A percentile compares a stretch with the other conserved stretches of the same genome.
phyloP scores from a whole-genome alignment of 92 coral and sea anemone species.

The Epizoanthus scotinus region DNA sequence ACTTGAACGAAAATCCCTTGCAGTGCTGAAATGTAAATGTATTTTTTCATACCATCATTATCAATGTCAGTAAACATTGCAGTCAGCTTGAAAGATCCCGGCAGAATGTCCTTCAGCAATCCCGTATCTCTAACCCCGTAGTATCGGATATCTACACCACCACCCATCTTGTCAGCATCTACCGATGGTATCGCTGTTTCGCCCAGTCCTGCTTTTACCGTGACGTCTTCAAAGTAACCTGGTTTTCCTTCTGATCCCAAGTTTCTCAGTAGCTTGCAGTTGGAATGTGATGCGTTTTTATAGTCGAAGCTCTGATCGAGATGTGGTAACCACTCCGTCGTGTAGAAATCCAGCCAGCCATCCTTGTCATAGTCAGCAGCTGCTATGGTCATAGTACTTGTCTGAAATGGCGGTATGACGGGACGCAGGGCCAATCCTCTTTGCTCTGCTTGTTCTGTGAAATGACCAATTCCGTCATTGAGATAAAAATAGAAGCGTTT shows the following conservation, averaged over 20 bases:
- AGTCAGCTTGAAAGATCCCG: slow-evolving; percentile 85
- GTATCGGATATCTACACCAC: slow-evolving; percentile 84
- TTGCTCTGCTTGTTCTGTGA: slow-evolving; percentile 85
- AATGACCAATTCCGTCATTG: slow-evolving; percentile 97
- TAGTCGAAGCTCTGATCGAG: slow-evolving; percentile 95
- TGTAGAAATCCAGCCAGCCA: slow-evolving; percentile 96
- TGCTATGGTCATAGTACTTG: slow-evolving; percentile 96
- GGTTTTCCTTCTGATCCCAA: slow-evolving; percentile 92
- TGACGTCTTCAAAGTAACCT: slow-evolving; percentile 93
- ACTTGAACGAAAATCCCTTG: neutral
- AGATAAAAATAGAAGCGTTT: slow-evolving; percentile 83
- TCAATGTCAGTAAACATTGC: slow-evolving; percentile 96
- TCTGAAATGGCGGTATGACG: slow-evolving; percentile 83
- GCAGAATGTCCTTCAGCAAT: slow-evolving; percentile 83
- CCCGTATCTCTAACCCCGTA: slow-evolving; percentile 90
- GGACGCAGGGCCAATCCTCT: slow-evolving; percentile 88
- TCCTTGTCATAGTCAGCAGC: slow-evolving; percentile 93
- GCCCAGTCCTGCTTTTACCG: slow-evolving; percentile 86
- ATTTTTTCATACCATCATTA: slow-evolving; percentile 73
- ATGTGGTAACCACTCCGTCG: slow-evolving; percentile 99
- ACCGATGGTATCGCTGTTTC: slow-evolving; percentile 69
- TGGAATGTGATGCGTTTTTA: slow-evolving; percentile 83
- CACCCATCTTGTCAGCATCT: slow-evolving; percentile 84
- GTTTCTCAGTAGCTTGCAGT: slow-evolving; percentile 81
- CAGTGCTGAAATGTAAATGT: neutral